phyloP scores from a whole-genome alignment of 2,113 vertebrate genomes.

The Myotis lucifugus region DNA sequence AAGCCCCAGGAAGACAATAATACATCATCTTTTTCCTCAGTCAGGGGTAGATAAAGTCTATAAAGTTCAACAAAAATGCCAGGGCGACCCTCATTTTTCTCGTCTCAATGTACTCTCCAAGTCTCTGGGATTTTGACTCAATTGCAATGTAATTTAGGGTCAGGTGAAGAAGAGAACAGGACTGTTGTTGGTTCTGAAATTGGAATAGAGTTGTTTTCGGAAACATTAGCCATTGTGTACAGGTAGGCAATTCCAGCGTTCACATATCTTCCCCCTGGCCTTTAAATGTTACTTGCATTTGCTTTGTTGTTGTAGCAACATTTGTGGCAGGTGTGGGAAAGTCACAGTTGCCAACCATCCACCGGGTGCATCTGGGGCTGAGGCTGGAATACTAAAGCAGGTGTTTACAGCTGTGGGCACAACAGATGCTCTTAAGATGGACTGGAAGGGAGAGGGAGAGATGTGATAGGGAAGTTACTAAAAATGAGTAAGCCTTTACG shows the following conservation, averaged over 20 bases:
- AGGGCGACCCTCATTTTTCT: slow-evolving; percentile 66
- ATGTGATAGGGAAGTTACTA: neutral
- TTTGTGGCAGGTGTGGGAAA: neutral
- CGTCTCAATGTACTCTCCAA: slow-evolving; percentile 45
- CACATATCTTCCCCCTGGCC: neutral
- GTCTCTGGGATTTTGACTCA: slow-evolving; percentile 65
- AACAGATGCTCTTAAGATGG: neutral
- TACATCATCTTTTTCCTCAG: slow-evolving; percentile 68
- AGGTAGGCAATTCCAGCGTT: neutral
- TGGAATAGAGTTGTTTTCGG: slow-evolving; percentile 23
- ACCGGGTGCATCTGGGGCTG: neutral
- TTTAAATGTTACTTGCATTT: neutral
- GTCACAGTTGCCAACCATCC: neutral
- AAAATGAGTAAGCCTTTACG: neutral
- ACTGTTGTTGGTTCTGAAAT: slow-evolving; percentile 28
- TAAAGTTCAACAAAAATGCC: slow-evolving; percentile 67
- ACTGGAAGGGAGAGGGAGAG: neutral
- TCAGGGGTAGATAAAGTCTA: slow-evolving; percentile 71
- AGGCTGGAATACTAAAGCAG: neutral
- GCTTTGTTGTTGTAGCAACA: neutral
- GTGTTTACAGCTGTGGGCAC: neutral
- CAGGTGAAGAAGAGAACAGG: slow-evolving; percentile 6
- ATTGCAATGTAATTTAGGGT: slow-evolving; percentile 67
- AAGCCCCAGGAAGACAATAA: slow-evolving; percentile 69
- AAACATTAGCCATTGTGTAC: slow-evolving; percentile 22